These are phyloP conservation scores for Rhombomys opimus DNA, from an alignment of 2,113 vertebrate genomes.

Conservation along the genomic window DNA sequence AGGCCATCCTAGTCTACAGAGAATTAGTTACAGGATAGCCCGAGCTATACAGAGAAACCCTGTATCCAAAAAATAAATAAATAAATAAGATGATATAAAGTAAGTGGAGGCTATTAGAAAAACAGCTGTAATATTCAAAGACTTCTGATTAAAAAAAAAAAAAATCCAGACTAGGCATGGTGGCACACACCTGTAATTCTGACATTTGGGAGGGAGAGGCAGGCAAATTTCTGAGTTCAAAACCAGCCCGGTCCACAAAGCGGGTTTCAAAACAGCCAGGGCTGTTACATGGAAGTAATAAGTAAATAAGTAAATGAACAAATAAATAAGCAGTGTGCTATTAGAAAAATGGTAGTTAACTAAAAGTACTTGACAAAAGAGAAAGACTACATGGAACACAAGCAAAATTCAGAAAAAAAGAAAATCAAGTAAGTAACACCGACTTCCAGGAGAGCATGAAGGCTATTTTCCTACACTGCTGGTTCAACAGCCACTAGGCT, in stretches of 20 bases:
- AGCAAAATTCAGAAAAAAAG: slow-evolving; percentile 21
- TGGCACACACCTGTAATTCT: too few relatives aligned
- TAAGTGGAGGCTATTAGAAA: neutral
- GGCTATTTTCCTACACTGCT: neutral
- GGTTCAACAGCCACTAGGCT: neutral
- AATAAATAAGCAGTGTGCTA: neutral
- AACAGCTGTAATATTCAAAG: slow-evolving; percentile 10
- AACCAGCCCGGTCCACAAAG: too few relatives aligned
- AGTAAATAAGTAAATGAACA: too few relatives aligned
- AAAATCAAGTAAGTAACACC: neutral
- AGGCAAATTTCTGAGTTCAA: too few relatives aligned
- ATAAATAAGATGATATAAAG: neutral
- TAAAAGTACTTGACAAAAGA: slow-evolving; percentile 4
- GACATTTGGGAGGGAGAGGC: too few relatives aligned
- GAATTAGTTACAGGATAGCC: too few relatives aligned
- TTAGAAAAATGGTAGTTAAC: neutral
- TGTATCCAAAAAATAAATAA: too few relatives aligned
- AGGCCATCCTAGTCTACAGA: too few relatives aligned
- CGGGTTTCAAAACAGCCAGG: too few relatives aligned
- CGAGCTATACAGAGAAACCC: too few relatives aligned
- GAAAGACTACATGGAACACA: neutral
- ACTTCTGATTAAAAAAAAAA: neutral
- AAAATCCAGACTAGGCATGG: too few relatives aligned
- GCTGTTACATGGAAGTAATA: too few relatives aligned
- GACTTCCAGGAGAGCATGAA: neutral